Percentiles rank a stretch among this genome's conserved stretches.
Evolutionary conservation across 2,888 invertebrate genomes (phyloP).

Genomic region (Conistra vaccinii): DNA sequence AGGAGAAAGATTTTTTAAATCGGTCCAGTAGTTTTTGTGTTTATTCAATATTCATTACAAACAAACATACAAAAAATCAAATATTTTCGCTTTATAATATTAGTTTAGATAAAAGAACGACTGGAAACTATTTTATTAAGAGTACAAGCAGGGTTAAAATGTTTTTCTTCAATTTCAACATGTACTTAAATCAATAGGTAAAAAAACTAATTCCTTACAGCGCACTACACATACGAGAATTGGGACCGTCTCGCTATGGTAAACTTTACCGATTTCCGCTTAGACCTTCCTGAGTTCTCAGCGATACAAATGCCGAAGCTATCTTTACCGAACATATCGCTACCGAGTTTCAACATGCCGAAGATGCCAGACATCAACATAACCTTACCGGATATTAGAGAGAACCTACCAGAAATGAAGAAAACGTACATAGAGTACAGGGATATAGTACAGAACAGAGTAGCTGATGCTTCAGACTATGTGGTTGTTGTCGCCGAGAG

Average conservation of each 20-base stretch:
- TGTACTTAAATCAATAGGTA: slow-evolving; percentile 57
- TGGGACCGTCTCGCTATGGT: slow-evolving; percentile 84
- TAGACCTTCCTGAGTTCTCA: slow-evolving; percentile 83
- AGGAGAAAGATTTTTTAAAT: no score
- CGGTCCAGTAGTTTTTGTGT: no score
- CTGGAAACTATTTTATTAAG: no score
- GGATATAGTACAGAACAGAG: slow-evolving; percentile 86
- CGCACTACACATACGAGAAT: slow-evolving; percentile 88
- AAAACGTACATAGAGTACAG: slow-evolving; percentile 86
- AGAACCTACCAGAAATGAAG: slow-evolving; percentile 81
- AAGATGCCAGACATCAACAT: slow-evolving; percentile 79
- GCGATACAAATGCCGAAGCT: slow-evolving; percentile 74
- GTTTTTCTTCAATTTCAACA: background rate
- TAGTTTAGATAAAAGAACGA: no score
- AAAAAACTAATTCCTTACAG: slow-evolving; percentile 82
- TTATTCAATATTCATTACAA: no score
- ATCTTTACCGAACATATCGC: slow-evolving; percentile 72
- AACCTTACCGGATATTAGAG: slow-evolving; percentile 79
- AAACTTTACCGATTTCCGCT: slow-evolving; percentile 86
- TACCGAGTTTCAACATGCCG: slow-evolving; percentile 73
- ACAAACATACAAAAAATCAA: no score
- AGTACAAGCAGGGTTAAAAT: background rate
- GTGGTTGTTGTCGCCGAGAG: slow-evolving; percentile 88
- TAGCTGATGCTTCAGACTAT: slow-evolving; percentile 89
- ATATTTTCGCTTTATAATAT: no score